phyloP scores from a whole-genome alignment of 1,140 invertebrate species.

The Dendroctonus valens region DNA sequence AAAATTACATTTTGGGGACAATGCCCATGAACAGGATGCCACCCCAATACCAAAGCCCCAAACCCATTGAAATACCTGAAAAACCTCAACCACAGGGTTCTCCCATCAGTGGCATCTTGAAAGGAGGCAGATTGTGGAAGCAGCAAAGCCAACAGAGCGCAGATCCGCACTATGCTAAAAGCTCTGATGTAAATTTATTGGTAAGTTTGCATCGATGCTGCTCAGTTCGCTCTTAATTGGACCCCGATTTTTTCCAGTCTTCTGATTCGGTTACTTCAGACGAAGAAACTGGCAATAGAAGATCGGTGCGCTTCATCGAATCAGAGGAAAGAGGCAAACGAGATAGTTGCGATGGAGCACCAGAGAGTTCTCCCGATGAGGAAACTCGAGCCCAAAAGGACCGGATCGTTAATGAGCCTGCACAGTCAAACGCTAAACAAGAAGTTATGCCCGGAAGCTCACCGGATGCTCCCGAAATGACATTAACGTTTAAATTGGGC shows the following conservation, averaged over 20 bases:
- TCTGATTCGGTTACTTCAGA: conserved; percentile 49
- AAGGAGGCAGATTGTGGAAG: conserved; percentile 64
- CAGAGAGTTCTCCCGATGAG: conserved; percentile 37
- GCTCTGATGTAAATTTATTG: neutral
- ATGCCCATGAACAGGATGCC: conserved; percentile 8
- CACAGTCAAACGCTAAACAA: conserved; percentile 6
- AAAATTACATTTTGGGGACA: conserved; percentile 47
- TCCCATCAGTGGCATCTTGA: conserved; percentile 60
- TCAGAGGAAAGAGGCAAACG: conserved; percentile 36
- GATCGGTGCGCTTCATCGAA: conserved; percentile 57
- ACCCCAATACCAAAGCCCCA: conserved; percentile 1
- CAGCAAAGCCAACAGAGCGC: conserved; percentile 48
- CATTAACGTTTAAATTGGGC: conserved; percentile 60
- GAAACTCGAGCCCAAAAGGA: conserved; percentile 15
- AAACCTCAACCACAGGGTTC: conserved; percentile 48
- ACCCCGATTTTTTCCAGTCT: conserved; percentile 30
- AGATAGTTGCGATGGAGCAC: conserved; percentile 42
- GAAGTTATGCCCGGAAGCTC: conserved; percentile 24
- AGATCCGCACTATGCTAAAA: conserved; percentile 9
- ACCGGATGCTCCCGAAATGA: conserved; percentile 54
- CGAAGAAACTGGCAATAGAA: conserved; percentile 52
- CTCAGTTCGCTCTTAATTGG: neutral
- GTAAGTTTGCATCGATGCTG: neutral
- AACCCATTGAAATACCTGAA: neutral
- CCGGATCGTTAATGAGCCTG: no score